Percentiles rank a stretch among this genome's conserved stretches.
Conservation (phyloP, 2,888 invertebrate species). For the Tinea pellionella region DNA sequence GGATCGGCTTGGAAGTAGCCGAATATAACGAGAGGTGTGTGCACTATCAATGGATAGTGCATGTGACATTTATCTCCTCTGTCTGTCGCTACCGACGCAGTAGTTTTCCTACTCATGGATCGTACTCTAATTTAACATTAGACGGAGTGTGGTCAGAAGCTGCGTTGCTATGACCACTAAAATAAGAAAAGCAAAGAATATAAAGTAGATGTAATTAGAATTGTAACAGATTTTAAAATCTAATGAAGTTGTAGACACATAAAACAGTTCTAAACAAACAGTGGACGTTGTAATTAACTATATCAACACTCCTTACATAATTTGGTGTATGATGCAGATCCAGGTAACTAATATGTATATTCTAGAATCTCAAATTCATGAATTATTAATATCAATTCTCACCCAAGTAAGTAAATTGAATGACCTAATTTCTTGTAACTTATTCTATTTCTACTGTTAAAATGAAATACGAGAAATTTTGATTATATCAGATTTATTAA, state of each 20-base stretch:
- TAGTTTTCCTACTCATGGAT: no score
- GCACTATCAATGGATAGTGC: no score
- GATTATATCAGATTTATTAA: no score
- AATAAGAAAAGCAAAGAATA: not conserved
- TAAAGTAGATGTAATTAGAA: not conserved
- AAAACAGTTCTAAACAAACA: not conserved
- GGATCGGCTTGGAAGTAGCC: no score
- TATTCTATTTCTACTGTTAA: no score
- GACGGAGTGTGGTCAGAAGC: not conserved
- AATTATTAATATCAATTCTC: not conserved
- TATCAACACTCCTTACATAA: not conserved
- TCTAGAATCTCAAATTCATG: not conserved
- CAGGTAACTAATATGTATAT: not conserved
- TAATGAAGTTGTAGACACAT: not conserved
- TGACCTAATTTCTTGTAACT: not conserved
- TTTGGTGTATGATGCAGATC: not conserved
- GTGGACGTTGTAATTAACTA: not conserved
- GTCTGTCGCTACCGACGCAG: no score
- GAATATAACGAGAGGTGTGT: no score
- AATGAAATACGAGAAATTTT: no score
- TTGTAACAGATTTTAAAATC: not conserved
- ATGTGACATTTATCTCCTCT: no score
- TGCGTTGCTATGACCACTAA: not conserved
- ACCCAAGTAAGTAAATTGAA: not conserved
- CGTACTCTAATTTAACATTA: no score